phyloP scores from a whole-genome alignment of 2,113 vertebrate species.

The Vulpes vulpes region DNA sequence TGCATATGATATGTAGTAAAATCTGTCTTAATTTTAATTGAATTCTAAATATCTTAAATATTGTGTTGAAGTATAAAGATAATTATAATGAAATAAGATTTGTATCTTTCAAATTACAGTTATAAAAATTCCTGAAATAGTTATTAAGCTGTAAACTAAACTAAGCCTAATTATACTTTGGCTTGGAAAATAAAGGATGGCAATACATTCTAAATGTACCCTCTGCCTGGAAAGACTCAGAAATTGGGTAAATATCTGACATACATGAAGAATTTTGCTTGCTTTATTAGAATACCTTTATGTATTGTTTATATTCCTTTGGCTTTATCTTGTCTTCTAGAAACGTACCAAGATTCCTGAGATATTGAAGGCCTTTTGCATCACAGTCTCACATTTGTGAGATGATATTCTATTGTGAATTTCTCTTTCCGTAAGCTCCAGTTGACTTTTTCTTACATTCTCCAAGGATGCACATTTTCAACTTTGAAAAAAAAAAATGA shows the following conservation, averaged over 20 bases:
- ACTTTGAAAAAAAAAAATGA: background rate
- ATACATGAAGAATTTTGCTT: background rate
- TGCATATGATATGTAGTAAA: background rate
- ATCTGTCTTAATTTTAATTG: background rate
- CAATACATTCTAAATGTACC: background rate
- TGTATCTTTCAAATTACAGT: background rate
- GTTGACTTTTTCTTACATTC: background rate
- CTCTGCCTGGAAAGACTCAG: background rate
- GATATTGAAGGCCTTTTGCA: background rate
- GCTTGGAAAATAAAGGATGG: background rate
- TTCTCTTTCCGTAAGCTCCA: accelerated
- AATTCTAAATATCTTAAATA: constrained; percentile 18
- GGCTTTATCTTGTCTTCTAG: background rate
- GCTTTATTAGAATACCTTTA: background rate
- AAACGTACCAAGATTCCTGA: background rate
- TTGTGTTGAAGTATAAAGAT: background rate
- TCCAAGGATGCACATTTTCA: background rate
- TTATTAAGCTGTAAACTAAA: background rate
- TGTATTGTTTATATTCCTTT: background rate
- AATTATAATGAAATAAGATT: background rate
- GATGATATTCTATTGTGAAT: background rate
- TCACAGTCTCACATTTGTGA: background rate
- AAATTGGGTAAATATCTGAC: background rate
- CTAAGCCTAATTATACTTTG: background rate
- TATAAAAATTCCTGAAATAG: background rate